Conservation (phyloP, 2,113 vertebrate species). For the Dicrurus megarhynchus region DNA sequence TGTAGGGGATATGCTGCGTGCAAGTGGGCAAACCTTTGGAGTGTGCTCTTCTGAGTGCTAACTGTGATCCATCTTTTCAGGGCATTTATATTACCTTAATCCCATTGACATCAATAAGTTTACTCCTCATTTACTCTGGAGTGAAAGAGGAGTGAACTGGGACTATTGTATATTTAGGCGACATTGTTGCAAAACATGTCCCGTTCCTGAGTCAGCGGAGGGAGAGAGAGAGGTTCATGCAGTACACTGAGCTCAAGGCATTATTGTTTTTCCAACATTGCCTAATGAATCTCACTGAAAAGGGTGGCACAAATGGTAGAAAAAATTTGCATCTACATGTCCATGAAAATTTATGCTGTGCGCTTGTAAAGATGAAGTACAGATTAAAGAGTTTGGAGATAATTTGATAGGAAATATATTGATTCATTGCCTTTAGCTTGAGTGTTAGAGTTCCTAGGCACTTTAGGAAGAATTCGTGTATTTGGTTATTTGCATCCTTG, state of each 20-base stretch:
- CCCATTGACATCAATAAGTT: conserved; percentile 1
- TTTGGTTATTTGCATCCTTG: neutral
- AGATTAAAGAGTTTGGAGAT: neutral
- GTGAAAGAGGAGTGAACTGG: neutral
- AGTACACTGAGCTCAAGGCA: neutral
- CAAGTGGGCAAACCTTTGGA: neutral
- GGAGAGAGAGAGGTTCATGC: neutral
- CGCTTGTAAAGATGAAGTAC: neutral
- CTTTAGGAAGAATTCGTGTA: neutral
- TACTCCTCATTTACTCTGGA: conserved; percentile 14
- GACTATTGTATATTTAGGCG: neutral
- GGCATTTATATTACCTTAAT: conserved; percentile 26
- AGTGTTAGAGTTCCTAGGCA: neutral
- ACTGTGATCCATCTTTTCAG: neutral
- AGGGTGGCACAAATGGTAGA: neutral
- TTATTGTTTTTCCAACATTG: neutral
- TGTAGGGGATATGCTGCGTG: neutral
- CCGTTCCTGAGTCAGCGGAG: neutral
- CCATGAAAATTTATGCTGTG: neutral
- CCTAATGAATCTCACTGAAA: conserved; percentile 1
- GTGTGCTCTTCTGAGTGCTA: neutral
- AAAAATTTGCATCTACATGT: neutral
- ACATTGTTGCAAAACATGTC: neutral
- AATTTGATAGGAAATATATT: neutral
- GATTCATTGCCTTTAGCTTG: neutral